Base-by-base conservation (phyloP, 2,888 invertebrate genomes). In the Zhuqinia jingwanae region DNA sequence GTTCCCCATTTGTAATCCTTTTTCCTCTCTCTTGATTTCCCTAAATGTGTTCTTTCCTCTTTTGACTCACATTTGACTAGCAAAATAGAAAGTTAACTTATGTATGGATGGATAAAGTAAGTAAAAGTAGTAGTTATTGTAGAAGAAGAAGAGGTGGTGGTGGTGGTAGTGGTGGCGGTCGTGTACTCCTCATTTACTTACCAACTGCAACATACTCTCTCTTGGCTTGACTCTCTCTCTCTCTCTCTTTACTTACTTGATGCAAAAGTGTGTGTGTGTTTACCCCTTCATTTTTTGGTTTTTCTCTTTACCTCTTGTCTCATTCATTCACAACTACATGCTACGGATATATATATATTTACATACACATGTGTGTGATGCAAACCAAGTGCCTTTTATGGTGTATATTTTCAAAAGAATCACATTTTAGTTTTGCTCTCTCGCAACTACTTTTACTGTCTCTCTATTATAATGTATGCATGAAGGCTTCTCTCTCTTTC, bases 1-100 rank as follows among this genome's bases (percentile, higher is more conserved):
- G 90, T 89, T 88, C 90, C 90, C 90, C 89, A 89, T 89, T 90
- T 89, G 89, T 89, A 90, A 89, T 89, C 89, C 89, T 89, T 88
- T 89, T 89, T 89, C 88, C 86, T 88, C 87, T 89, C 85, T 83
- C 87, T 85, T 81, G 84, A 84, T 84, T 84, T 84, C 78, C 79
- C 80, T 85, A 88, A 89, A 88, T 88, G 87, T 88, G 88, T 85
- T 89, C 88, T 83, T 85, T 88, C 80, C 77, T 80, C 85, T 60
- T 83, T 76, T 76, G 83, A 83, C 83, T 83, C 76, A 83, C 65
- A 76, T 83, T 83, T 77, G 76, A 83, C 76, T 83, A 83, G 76
- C 83, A 83, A 83, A 76, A 65, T 77, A 76, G 76, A 77, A 75
- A 83, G 68, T 50, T 65, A 65, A 77, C 65, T 83, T 83, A 65